Evolutionary conservation across 2,888 invertebrate genomes (phyloP), one percentile per base, ranked within the genome.

Genomic region (Nemurella pictetii): DNA sequence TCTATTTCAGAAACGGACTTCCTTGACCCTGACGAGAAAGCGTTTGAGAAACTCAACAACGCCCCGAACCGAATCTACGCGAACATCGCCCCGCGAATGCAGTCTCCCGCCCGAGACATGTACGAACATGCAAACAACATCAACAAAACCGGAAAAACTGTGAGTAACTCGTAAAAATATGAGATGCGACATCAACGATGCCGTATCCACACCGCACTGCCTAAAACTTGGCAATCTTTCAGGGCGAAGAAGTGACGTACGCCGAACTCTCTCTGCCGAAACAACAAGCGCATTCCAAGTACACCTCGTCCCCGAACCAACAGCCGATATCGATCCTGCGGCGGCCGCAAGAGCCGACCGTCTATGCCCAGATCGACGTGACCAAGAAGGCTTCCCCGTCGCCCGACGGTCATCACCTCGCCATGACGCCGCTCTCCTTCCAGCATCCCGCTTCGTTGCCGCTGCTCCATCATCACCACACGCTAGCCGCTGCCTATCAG

Each of bases 201-300:
- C 55, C 9, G n/a, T n/a, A n/a, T n/a, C n/a, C n/a, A n/a, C n/a
- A n/a, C n/a, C n/a, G n/a, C n/a, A n/a, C 25, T 30, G 15, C 15
- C 25, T 35, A 27, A 84, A 27, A 81, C 15, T 20, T 20, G 15
- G 20, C 20, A 2, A 35, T 83, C 84, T 85, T 89, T 83, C 89
- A 91, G 91, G 90, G 89, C 87, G 91, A 91, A 86, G 92, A 92
- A 89, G 91, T 92, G 88, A 92, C 92, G 80, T 92, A 92, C 89
- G 92, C 92, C 85, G 92, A 92, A 89, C 89, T 93, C 87, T 91
- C 92, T 87, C 89, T 92, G 78, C 89, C 90, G 81, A 89, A 89
- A 85, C 88, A 88, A 84, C 88, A 88, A 85, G 87, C 88, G 73
- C 87, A 87, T 84, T 85, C 85, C 28, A 80, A 74, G 30, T 85